phyloP scores from a whole-genome alignment of 35 echinoderm and acorn worm genomes.

The Apostichopus parvimensis region DNA sequence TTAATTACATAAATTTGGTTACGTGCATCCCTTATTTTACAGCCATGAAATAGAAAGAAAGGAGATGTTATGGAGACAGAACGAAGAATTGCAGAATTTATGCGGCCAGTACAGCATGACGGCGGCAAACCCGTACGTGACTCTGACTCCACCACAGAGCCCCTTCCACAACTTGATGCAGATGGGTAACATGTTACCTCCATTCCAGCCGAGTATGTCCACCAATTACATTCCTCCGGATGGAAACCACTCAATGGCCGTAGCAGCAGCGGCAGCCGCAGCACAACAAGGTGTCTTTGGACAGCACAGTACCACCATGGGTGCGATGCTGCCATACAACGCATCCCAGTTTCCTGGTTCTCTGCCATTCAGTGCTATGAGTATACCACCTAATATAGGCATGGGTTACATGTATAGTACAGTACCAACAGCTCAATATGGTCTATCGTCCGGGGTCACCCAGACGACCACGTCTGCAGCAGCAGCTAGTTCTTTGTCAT shows the following conservation, averaged over 20 bases:
- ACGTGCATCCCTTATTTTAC: not conserved
- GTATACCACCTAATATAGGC: constrained; percentile 47
- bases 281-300: constrained; percentile 51
- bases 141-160: constrained; percentile 38
- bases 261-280: not conserved
- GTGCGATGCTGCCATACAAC: constrained; percentile 43
- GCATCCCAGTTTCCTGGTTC: constrained; percentile 2
- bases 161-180: constrained; percentile 45
- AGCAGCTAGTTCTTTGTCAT: constrained; percentile 2
- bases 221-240: constrained; percentile 42
- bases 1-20: no score
- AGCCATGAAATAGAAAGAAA: constrained; percentile 17
- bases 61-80: not conserved
- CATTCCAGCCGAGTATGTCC: constrained; percentile 42
- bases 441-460: not conserved
- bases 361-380: constrained; percentile 31
- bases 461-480: constrained; percentile 13
- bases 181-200: constrained; percentile 11
- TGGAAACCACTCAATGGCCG: constrained; percentile 28
- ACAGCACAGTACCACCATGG: constrained; percentile 28
- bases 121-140: constrained; percentile 9
- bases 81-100: constrained; percentile 19
- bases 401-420: constrained; percentile 35
- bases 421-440: constrained; percentile 7
- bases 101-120: constrained; percentile 15